Percentiles rank a stretch among this genome's conserved stretches.
These are phyloP conservation scores for Dermatophagoides farinae DNA, from an alignment of 1,140 invertebrate genomes.

Conservation along the genomic window DNA sequence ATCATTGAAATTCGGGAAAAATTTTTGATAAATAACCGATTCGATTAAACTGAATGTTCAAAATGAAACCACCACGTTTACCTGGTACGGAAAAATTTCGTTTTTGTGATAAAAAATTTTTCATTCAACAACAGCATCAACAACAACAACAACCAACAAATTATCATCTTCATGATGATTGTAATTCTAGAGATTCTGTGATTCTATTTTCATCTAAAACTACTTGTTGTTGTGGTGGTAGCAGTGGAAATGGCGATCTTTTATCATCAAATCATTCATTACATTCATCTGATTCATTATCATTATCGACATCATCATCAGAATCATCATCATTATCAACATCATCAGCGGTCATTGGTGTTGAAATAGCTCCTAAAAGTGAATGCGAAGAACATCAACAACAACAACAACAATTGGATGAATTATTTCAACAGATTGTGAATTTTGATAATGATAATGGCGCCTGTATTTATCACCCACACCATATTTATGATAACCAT, in stretches of 20 bases:
- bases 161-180: background rate
- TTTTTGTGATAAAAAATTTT: constrained; percentile 12
- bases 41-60: background rate
- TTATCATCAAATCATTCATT: background rate
- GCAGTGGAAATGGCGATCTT: background rate
- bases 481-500: background rate
- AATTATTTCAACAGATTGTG: background rate
- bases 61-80: constrained; percentile 9
- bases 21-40: too few relatives aligned
- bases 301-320: background rate
- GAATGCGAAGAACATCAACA: background rate
- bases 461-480: background rate
- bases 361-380: background rate
- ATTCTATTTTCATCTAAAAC: background rate
- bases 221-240: background rate
- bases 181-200: background rate
- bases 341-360: background rate
- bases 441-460: background rate
- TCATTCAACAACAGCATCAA: background rate
- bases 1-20: too few relatives aligned
- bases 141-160: background rate
- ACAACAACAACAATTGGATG: background rate
- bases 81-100: constrained; percentile 10
- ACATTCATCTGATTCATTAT: background rate
- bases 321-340: background rate